Evolutionary conservation across 2,888 invertebrate species (phyloP).

Genomic region (Sthenelais limicola): DNA sequence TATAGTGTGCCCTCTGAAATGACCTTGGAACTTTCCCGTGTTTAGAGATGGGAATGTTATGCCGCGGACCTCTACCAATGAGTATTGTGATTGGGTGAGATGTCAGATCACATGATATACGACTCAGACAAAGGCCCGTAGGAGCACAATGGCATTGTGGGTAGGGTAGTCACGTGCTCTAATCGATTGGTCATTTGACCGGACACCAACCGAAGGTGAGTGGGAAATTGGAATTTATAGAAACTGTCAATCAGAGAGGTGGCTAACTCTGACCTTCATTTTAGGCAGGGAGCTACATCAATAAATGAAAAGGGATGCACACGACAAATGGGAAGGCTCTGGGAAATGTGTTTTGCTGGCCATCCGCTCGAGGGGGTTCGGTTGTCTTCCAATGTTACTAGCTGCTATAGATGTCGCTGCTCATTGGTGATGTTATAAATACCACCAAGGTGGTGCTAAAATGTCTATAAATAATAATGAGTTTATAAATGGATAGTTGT

Average conservation of each 20-base stretch:
- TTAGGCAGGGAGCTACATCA: too few species aligned
- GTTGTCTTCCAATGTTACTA: too few species aligned
- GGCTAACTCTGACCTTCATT: background rate
- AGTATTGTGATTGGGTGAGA: slow-evolving; percentile 1
- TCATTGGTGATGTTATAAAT: too few species aligned
- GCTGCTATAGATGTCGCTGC: too few species aligned
- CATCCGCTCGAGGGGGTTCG: too few species aligned
- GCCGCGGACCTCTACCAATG: background rate
- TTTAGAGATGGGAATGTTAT: background rate
- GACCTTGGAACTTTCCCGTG: background rate
- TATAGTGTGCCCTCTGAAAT: too few species aligned
- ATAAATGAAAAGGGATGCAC: too few species aligned
- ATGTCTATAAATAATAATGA: too few species aligned
- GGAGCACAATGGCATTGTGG: slow-evolving; percentile 10
- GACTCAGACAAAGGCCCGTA: slow-evolving; percentile 6
- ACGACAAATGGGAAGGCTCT: too few species aligned
- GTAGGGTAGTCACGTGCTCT: slow-evolving; percentile 18
- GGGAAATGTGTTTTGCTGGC: too few species aligned
- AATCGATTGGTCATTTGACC: slow-evolving; percentile 19
- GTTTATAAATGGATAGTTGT: too few species aligned
- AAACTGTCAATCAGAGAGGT: background rate
- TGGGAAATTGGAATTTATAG: slow-evolving; percentile 7
- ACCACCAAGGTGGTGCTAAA: too few species aligned
- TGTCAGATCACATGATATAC: slow-evolving; percentile 16
- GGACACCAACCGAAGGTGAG: slow-evolving; percentile 21